Conservation (phyloP, 2,888 invertebrate genomes). For the Oscheius sp. region DNA sequence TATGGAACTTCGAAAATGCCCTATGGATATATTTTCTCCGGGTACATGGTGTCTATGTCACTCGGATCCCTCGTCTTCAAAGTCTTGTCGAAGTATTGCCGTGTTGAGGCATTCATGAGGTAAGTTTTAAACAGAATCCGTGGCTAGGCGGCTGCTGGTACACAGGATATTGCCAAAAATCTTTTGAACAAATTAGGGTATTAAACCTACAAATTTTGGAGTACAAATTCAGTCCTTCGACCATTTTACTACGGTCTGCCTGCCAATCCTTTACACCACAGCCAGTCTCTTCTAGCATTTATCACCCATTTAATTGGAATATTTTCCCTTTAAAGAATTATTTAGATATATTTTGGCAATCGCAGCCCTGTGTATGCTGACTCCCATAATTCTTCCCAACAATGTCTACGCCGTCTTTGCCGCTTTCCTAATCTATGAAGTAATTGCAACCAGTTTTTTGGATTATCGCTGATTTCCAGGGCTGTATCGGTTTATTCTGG, state of each 20-base stretch:
- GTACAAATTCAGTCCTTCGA: no score
- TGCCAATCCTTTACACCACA: no score
- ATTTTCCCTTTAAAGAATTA: no score
- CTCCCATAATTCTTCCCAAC: slow-evolving; percentile 74
- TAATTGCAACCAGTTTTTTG: no score
- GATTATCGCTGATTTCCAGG: slow-evolving; percentile 61
- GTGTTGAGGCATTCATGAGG: slow-evolving; percentile 75
- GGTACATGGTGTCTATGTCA: slow-evolving; percentile 77
- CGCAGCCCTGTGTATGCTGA: slow-evolving; percentile 73
- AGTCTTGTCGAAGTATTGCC: slow-evolving; percentile 42
- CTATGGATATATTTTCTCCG: slow-evolving; percentile 77
- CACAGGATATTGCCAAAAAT: no score
- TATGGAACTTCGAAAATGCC: slow-evolving; percentile 71
- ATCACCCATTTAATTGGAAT: no score
- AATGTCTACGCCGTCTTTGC: slow-evolving; percentile 71
- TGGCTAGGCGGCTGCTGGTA: no score
- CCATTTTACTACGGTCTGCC: no score
- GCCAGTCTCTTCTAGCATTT: no score
- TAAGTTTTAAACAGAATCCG: no score
- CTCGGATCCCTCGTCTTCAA: slow-evolving; percentile 76
- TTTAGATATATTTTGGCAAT: slow-evolving; percentile 73
- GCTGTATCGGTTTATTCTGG: slow-evolving; percentile 77
- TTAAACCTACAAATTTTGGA: no score
- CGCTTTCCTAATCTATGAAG: slow-evolving; percentile 76
- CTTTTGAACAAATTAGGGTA: no score